These are phyloP conservation scores for Enteromius paludinosus DNA, from an alignment of 2,797 vertebrate species.

Conservation along the genomic window DNA sequence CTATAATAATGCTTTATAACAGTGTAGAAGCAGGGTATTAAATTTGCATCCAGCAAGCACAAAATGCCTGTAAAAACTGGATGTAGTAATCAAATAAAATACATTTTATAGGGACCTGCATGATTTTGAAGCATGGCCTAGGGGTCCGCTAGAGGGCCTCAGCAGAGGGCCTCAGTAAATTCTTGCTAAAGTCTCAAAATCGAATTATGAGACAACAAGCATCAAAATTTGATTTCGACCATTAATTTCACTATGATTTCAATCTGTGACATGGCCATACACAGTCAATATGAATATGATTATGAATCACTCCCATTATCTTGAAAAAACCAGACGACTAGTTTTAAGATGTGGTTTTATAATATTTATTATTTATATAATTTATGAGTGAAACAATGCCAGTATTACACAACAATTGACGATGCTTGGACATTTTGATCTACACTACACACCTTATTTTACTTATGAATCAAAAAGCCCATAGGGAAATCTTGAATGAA, in stretches of 20 bases:
- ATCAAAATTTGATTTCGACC: too few species aligned
- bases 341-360: background rate
- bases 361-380: background rate
- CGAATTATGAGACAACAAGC: too few species aligned
- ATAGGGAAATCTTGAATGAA: background rate
- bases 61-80: background rate
- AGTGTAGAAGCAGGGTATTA: background rate
- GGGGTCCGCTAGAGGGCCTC: background rate
- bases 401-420: background rate
- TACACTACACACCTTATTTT: background rate
- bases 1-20: slow-evolving; percentile 25
- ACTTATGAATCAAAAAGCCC: background rate
- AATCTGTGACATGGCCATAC: too few species aligned
- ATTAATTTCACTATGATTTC: too few species aligned
- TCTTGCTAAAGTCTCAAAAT: too few species aligned
- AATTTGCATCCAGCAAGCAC: background rate
- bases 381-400: background rate
- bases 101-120: background rate
- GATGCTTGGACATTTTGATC: background rate
- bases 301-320: background rate
- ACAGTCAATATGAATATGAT: too few species aligned
- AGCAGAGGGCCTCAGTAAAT: too few species aligned
- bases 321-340: background rate
- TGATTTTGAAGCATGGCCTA: background rate
- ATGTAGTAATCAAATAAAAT: background rate